Base-by-base conservation (phyloP, 2,797 vertebrate genomes). In the Brotula barbata region DNA sequence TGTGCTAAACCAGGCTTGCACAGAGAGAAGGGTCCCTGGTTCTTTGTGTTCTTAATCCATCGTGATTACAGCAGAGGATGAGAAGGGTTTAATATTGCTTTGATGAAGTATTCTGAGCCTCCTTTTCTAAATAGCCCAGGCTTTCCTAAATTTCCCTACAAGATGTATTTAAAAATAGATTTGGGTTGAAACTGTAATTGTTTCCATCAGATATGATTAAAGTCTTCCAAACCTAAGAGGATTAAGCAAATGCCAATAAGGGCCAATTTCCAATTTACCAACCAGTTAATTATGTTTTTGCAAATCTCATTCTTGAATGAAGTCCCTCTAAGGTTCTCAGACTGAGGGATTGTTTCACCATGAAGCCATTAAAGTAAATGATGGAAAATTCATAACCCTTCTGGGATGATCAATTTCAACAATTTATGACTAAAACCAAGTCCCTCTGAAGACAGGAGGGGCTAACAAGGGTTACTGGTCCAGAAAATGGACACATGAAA, bases 11-110 rank as follows among this genome's bases (percentile, higher is more conserved):
- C 7, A 7, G 41, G 49, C 73, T 63, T 51, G 19, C 56, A 14
- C 6, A 34, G 37, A 58, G 37, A 39, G 76, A 72, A 66, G 43
- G 54, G 71, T 57, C 54, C 33, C 44, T 15, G 57, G 48, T 43
- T 77, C 84, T 60, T 78, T 56, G 58, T 83, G 65, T 68, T 23
- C 34, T 50, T 75, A 63, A 78, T 78, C 65, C 13, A 3, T 19
- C 20, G 0, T 53, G 59, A 67, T 69, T 69, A 22, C 44, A 52
- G 22, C 36, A 39, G n/a, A 63, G 58, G 67, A 79, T 33, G 39
- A 51, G 19, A 3, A n/a, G 11, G 51, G 59, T 50, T 86, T 81
- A 64, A 79, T 79, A 73, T 77, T 64, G 77, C 72, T 82, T 75
- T 44, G 15, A 23, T 49, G 51, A 65, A 64, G 63, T 62, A 51